Percentiles rank a stretch among this genome's conserved stretches.
Evolutionary conservation across 2,888 invertebrate genomes (phyloP).

Genomic region (Liopterus haemorrhoidalis): DNA sequence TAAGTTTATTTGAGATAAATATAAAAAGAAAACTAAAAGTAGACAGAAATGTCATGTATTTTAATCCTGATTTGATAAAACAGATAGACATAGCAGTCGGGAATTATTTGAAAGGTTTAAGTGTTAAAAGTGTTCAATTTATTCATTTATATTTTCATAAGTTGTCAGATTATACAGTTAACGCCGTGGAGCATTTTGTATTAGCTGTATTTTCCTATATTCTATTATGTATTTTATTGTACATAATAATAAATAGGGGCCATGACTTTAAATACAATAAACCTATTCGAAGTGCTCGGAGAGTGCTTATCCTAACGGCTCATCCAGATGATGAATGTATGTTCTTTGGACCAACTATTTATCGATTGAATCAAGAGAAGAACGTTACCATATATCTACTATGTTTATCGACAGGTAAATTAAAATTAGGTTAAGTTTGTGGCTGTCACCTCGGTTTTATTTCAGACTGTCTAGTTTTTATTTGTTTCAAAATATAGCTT

Average conservation of each 20-base stretch:
- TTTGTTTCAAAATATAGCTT: too few relatives aligned
- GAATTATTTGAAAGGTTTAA: too few relatives aligned
- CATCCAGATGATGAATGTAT: conserved; percentile 99
- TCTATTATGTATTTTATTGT: conserved; percentile 50
- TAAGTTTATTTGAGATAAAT: too few relatives aligned
- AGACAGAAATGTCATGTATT: too few relatives aligned
- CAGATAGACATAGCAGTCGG: too few relatives aligned
- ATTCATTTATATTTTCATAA: too few relatives aligned
- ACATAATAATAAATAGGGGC: conserved; percentile 42
- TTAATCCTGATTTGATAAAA: too few relatives aligned
- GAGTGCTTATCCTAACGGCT: conserved; percentile 78
- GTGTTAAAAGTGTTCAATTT: too few relatives aligned
- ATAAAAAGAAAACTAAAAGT: too few relatives aligned
- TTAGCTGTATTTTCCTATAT: conserved; percentile 49
- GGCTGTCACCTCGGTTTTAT: too few relatives aligned
- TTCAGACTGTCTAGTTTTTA: too few relatives aligned
- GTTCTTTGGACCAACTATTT: conserved; percentile 93
- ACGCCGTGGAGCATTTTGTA: conserved; percentile 53
- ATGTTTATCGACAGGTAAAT: conserved; percentile 76
- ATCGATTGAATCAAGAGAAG: conserved; percentile 58
- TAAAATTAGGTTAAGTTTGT: conserved; percentile 6
- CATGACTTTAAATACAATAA: conserved; percentile 48
- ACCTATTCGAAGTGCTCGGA: conserved; percentile 49
- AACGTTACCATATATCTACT: conserved; percentile 69
- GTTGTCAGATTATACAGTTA: conserved; percentile 44